Percentiles rank a stretch among this genome's conserved stretches.
phyloP scores from a whole-genome alignment of 1,140 invertebrate genomes.

The Dinothrombium tinctorium region DNA sequence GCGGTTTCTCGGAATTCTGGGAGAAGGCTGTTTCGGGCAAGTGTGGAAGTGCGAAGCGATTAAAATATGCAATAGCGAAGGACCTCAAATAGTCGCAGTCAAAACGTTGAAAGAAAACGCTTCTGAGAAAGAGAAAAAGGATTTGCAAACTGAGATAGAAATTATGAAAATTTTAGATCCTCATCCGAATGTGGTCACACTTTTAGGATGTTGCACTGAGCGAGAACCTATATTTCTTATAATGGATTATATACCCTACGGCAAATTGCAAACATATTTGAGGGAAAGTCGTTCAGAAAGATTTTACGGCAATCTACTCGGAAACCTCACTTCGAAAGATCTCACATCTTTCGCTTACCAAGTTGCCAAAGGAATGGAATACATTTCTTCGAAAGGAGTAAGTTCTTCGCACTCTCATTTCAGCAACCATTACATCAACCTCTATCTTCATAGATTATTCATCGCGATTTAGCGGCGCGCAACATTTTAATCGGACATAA shows the following conservation, averaged over 20 bases:
- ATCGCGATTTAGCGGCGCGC: slow-evolving; percentile 84
- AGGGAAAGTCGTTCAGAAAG: slow-evolving; percentile 21
- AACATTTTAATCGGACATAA: slow-evolving; percentile 87
- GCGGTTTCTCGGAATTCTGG: slow-evolving; percentile 64
- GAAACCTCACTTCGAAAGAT: slow-evolving; percentile 47
- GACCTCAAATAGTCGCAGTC: slow-evolving; percentile 47
- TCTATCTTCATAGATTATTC: slow-evolving; percentile 31
- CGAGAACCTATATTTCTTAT: slow-evolving; percentile 70
- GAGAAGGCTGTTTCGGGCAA: slow-evolving; percentile 80
- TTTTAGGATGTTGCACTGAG: slow-evolving; percentile 48
- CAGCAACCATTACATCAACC: not conserved
- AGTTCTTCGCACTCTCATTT: not conserved
- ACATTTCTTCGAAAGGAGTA: slow-evolving; percentile 45
- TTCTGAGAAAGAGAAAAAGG: slow-evolving; percentile 57
- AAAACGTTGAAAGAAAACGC: slow-evolving; percentile 81
- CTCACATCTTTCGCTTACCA: slow-evolving; percentile 72
- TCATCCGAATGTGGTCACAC: slow-evolving; percentile 47
- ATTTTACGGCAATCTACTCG: slow-evolving; percentile 11
- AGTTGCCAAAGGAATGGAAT: slow-evolving; percentile 77
- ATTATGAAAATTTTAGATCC: slow-evolving; percentile 49
- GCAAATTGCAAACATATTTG: slow-evolving; percentile 74
- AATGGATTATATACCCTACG: slow-evolving; percentile 69
- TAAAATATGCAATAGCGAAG: slow-evolving; percentile 26
- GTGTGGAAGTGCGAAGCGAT: slow-evolving; percentile 39
- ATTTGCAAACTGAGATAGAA: slow-evolving; percentile 50